phyloP scores from a whole-genome alignment of 2,113 vertebrate genomes.

The Strix uralensis region DNA sequence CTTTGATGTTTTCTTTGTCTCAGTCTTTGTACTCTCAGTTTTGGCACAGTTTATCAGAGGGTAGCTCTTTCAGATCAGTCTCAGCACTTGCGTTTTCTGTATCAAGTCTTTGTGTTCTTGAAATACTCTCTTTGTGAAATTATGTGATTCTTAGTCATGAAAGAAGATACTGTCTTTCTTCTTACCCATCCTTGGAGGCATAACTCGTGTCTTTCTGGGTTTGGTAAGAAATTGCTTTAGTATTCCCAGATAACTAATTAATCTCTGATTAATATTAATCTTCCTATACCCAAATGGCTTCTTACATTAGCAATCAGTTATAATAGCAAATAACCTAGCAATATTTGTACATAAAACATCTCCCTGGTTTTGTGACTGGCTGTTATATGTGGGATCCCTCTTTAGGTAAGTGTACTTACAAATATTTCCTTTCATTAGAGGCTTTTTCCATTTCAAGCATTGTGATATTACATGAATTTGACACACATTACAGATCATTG shows the following conservation, averaged over 20 bases:
- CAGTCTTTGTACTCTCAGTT: background rate
- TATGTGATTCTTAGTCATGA: background rate
- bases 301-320: conserved; percentile 24
- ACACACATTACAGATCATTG: background rate
- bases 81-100: background rate
- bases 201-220: background rate
- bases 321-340: conserved; percentile 45
- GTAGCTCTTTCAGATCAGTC: background rate
- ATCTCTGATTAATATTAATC: conserved; percentile 42
- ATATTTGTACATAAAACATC: background rate
- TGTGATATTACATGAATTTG: background rate
- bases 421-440: background rate
- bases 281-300: conserved; percentile 27
- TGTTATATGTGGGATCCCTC: background rate
- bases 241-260: conserved; percentile 55
- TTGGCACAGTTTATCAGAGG: background rate
- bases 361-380: background rate
- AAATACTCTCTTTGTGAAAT: background rate
- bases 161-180: background rate
- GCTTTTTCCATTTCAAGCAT: background rate
- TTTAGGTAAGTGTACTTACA: background rate
- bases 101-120: background rate
- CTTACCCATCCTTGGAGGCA: background rate
- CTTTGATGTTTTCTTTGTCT: background rate
- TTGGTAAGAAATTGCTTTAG: background rate